Conservation (phyloP, 2,113 vertebrate species). For the Peromyscus polionotus region DNA sequence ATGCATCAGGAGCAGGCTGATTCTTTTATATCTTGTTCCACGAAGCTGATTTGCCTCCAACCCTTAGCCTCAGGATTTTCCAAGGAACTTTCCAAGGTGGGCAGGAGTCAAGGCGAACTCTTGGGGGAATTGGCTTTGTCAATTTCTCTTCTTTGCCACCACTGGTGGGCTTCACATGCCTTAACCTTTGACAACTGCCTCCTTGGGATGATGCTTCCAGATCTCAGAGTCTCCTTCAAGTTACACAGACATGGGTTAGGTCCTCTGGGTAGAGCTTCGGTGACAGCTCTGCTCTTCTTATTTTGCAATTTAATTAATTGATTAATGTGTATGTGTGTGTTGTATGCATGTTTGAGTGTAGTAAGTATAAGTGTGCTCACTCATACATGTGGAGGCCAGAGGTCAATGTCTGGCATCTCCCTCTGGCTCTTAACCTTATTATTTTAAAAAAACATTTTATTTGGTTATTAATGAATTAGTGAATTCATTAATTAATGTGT, state of each 20-base stretch:
- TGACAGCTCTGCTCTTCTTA: neutral
- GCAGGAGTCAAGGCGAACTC: conserved; percentile 11
- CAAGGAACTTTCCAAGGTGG: conserved; percentile 57
- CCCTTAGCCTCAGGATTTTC: conserved; percentile 50
- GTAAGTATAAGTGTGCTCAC: neutral
- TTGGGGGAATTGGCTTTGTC: neutral
- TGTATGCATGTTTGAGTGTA: neutral
- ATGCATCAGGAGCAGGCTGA: neutral
- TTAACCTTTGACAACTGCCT: neutral
- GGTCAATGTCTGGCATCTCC: neutral
- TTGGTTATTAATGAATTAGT: neutral
- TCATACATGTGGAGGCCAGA: neutral
- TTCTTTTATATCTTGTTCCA: conserved; percentile 59
- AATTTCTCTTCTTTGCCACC: neutral
- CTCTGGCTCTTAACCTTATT: neutral
- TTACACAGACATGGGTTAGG: rapidly evolving
- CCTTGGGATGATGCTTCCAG: neutral
- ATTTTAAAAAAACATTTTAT: neutral
- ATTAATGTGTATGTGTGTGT: neutral
- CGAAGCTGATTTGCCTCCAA: neutral
- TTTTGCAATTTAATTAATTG: neutral
- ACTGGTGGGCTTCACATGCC: neutral
- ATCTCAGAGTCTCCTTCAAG: neutral
- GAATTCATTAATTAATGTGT: neutral
- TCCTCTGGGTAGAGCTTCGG: neutral